Evolutionary conservation across 2,888 invertebrate species (phyloP).

Genomic region (Laothoe populi): DNA sequence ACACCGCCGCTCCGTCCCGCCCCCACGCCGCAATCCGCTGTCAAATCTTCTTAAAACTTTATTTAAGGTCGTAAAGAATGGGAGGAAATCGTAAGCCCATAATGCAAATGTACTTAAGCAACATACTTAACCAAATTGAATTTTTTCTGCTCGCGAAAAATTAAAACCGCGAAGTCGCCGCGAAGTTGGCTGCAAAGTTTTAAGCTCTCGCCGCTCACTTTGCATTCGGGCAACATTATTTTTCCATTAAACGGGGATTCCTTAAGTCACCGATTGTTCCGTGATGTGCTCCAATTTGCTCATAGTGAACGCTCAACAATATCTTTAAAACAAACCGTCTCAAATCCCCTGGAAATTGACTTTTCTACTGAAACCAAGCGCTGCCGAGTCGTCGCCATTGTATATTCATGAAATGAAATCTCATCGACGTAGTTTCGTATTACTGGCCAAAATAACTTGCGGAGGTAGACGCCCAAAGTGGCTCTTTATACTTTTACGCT

Average conservation of each 20-base stretch:
- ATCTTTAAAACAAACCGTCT: background rate
- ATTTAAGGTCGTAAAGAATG: conserved; percentile 52
- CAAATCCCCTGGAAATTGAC: conserved; percentile 15
- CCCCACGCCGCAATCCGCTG: conserved; percentile 29
- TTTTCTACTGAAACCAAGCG: conserved; percentile 13
- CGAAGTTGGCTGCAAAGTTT: conserved; percentile 32
- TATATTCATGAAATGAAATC: conserved; percentile 32
- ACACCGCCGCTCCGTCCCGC: conserved; percentile 7
- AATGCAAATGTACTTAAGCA: conserved; percentile 57
- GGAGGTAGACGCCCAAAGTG: background rate
- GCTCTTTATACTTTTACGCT: background rate
- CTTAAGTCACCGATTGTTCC: conserved; percentile 20
- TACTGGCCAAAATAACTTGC: conserved; percentile 10
- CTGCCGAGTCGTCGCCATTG: conserved; percentile 24
- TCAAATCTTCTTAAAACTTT: conserved; percentile 44
- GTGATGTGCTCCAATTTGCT: conserved; percentile 6
- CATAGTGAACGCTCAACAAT: conserved; percentile 4
- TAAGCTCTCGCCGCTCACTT: conserved; percentile 32
- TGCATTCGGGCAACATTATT: conserved; percentile 30
- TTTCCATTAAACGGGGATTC: conserved; percentile 31
- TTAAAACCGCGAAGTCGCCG: conserved; percentile 39
- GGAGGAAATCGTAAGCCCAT: conserved; percentile 53
- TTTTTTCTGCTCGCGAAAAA: conserved; percentile 46
- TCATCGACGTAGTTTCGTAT: conserved; percentile 19
- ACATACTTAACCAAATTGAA: conserved; percentile 57